Evolutionary conservation across 2,888 invertebrate species (phyloP), one percentile per base, ranked within the genome.

Genomic region (Microchrysa polita): DNA sequence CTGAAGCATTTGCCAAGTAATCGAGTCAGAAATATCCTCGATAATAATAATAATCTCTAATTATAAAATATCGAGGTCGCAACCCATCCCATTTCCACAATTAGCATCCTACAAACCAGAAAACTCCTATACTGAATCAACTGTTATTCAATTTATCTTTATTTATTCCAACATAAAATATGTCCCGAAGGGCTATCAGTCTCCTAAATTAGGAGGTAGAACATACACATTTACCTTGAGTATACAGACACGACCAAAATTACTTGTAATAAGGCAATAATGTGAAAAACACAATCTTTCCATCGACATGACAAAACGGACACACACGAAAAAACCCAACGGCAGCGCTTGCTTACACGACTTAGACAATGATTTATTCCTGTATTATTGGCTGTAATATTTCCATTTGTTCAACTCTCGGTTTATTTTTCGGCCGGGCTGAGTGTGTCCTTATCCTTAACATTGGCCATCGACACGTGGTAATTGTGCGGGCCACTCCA

Each of bases 61-160:
- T n/a, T n/a, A n/a, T n/a, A n/a, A n/a, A n/a, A n/a, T n/a, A n/a
- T n/a, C n/a, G n/a, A n/a, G n/a, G n/a, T n/a, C n/a, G n/a, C n/a
- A n/a, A n/a, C n/a, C n/a, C n/a, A n/a, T n/a, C n/a, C n/a, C n/a
- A n/a, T n/a, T n/a, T n/a, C n/a, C n/a, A n/a, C n/a, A n/a, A n/a
- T n/a, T n/a, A n/a, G n/a, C n/a, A n/a, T n/a, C n/a, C n/a, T n/a
- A n/a, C n/a, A n/a, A n/a, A n/a, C n/a, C n/a, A n/a, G n/a, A n/a
- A n/a, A n/a, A n/a, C n/a, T n/a, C n/a, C n/a, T n/a, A n/a, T n/a
- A n/a, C 42, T n/a, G 48, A 16, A 61, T 61, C 40, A 61, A 22
- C 34, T 16, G 34, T 23, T 61, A 61, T 61, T 61, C 61, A 61
- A 61, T 61, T 61, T 61, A 61, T 61, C 61, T 61, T 61, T 40